Conservation (phyloP, 1,140 invertebrate species). For the Caenorhabditis remanei region DNA sequence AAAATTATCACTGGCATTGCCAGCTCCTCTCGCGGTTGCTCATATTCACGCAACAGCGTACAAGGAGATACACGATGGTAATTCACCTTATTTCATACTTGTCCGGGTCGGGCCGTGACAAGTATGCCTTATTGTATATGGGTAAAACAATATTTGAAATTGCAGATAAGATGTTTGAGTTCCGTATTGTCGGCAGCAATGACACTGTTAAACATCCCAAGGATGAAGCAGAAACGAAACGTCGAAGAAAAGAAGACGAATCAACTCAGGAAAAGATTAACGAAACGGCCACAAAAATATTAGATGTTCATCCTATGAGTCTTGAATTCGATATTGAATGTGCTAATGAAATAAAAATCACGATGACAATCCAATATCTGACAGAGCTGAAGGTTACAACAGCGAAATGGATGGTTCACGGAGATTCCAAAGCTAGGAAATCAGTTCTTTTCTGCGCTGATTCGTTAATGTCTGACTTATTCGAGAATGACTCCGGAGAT, state of each 20-base stretch:
- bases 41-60: constrained; percentile 55
- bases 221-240: constrained; percentile 38
- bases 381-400: constrained; percentile 13
- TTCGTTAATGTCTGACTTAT: constrained; percentile 52
- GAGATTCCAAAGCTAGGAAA: constrained; percentile 2
- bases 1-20: neutral
- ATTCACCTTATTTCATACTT: too few species aligned
- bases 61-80: constrained; percentile 56
- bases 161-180: constrained; percentile 6
- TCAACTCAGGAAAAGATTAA: constrained; percentile 23
- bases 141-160: neutral
- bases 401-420: constrained; percentile 19
- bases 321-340: constrained; percentile 16
- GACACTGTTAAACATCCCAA: neutral
- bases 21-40: constrained; percentile 41
- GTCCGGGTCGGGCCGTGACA: too few species aligned
- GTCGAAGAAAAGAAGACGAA: constrained; percentile 26
- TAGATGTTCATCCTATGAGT: constrained; percentile 37
- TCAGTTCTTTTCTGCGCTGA: constrained; percentile 1
- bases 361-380: constrained; percentile 31
- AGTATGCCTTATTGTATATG: too few species aligned
- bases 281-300: neutral
- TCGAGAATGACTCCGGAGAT: constrained; percentile 32
- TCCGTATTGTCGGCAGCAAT: neutral
- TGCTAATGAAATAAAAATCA: constrained; percentile 10